phyloP scores from a whole-genome alignment of 1,140 invertebrate genomes.

The Hermatobates lingyangjiaoensis region DNA sequence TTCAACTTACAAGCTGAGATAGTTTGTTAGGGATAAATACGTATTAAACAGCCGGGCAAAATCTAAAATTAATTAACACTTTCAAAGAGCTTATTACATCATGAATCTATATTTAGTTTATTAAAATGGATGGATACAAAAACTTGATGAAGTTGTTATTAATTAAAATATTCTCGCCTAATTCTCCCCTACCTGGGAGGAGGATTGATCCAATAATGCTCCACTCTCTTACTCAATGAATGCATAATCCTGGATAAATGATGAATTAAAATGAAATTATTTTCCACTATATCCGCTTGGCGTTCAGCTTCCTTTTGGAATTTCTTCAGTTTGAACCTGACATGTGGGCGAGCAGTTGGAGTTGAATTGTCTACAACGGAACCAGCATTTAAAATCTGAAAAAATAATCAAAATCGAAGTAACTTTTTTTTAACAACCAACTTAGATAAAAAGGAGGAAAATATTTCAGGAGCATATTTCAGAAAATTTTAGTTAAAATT shows the following conservation, averaged over 20 bases:
- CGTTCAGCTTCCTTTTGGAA: constrained; percentile 34
- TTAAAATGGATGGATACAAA: not conserved
- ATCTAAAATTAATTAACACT: not conserved
- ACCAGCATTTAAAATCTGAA: constrained; percentile 30
- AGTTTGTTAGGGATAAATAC: not conserved
- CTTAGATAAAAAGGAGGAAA: too few species aligned
- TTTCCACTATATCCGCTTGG: constrained; percentile 27
- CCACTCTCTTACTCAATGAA: constrained; percentile 26
- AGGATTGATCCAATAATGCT: constrained; percentile 32
- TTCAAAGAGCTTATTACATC: not conserved
- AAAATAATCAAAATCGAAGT: not conserved
- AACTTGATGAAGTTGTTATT: not conserved
- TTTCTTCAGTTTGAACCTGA: constrained; percentile 33
- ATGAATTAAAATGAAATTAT: constrained; percentile 34
- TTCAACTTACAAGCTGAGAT: not conserved
- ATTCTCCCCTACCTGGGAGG: constrained; percentile 28
- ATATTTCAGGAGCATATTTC: too few species aligned
- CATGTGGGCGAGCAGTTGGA: constrained; percentile 29
- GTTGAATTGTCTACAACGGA: constrained; percentile 32
- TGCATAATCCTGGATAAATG: constrained; percentile 30
- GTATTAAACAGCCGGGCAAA: not conserved
- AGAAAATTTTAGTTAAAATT: too few species aligned
- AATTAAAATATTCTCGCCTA: not conserved
- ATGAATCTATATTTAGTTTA: not conserved
- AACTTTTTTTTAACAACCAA: too few species aligned